phyloP scores from a whole-genome alignment of 2,113 vertebrate genomes.

The Diadophis punctatus region DNA sequence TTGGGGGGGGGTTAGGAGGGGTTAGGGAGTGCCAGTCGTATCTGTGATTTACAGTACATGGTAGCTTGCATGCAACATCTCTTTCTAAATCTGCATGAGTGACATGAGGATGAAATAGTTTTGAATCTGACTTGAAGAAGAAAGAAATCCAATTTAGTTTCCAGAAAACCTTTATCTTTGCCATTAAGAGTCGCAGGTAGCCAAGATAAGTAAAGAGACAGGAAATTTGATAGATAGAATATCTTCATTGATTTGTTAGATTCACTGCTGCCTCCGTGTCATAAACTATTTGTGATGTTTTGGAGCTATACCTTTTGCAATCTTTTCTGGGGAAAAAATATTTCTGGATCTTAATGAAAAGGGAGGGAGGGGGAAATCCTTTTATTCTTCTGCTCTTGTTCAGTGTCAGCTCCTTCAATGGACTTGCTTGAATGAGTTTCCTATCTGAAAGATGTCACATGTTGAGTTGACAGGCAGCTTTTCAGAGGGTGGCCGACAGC shows the following conservation, averaged over 20 bases:
- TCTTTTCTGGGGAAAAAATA: background rate
- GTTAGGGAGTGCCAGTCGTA: background rate
- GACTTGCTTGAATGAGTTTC: slow-evolving; percentile 39
- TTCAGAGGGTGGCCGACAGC: slow-evolving; percentile 37
- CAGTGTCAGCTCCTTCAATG: slow-evolving; percentile 27
- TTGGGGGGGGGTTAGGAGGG: background rate
- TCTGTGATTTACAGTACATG: background rate
- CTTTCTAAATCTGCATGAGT: background rate
- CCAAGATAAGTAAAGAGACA: background rate
- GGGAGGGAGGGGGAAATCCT: background rate
- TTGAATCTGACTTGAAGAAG: background rate
- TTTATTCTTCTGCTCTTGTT: slow-evolving; percentile 24
- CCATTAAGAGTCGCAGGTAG: background rate
- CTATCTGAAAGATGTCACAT: slow-evolving; percentile 49
- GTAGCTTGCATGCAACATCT: background rate
- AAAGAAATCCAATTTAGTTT: slow-evolving; percentile 7
- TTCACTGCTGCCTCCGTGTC: background rate
- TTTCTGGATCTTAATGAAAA: slow-evolving; percentile 31
- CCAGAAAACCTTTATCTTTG: background rate
- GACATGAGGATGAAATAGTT: background rate
- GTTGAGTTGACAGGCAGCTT: slow-evolving; percentile 46
- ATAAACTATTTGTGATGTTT: background rate
- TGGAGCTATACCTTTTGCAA: slow-evolving; percentile 1
- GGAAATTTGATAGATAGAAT: background rate
- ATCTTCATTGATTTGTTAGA: background rate